Percentiles rank a stretch among this genome's conserved stretches.
phyloP scores from a whole-genome alignment of 2,888 invertebrate species.

The Erebia epiphron region DNA sequence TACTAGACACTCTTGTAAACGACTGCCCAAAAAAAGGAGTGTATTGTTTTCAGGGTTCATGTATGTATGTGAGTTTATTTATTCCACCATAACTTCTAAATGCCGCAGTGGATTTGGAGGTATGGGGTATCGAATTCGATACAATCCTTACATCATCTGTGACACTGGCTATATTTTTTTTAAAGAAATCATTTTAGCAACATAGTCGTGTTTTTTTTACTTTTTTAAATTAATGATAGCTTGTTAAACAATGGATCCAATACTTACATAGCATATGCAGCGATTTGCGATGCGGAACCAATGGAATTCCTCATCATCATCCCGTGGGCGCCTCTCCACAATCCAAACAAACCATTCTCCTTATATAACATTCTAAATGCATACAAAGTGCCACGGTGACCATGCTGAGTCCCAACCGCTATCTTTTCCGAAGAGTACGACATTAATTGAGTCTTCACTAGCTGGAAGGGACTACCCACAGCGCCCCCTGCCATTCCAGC shows the following conservation, averaged over 20 bases:
- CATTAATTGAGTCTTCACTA: constrained; percentile 95
- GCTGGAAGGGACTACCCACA: constrained; percentile 93
- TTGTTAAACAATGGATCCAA: neutral
- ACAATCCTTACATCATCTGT: no score
- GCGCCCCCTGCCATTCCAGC: constrained; percentile 91
- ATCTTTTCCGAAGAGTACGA: constrained; percentile 88
- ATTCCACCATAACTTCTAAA: no score
- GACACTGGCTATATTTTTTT: no score
- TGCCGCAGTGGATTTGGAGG: no score
- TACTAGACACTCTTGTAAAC: no score
- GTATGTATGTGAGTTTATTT: no score
- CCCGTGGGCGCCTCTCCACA: constrained; percentile 90
- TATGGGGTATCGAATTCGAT: no score
- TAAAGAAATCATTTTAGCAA: no score
- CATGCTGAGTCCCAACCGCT: constrained; percentile 95
- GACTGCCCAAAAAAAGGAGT: no score
- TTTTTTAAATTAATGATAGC: no score
- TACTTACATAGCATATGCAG: constrained; percentile 86
- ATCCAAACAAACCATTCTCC: constrained; percentile 79
- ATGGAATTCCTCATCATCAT: constrained; percentile 90
- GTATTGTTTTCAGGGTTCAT: no score
- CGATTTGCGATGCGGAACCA: constrained; percentile 93
- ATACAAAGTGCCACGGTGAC: constrained; percentile 85
- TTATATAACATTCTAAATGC: constrained; percentile 85
- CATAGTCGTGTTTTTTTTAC: no score